phyloP scores from a whole-genome alignment of 2,888 invertebrate genomes.

The Apodemia duryi region DNA sequence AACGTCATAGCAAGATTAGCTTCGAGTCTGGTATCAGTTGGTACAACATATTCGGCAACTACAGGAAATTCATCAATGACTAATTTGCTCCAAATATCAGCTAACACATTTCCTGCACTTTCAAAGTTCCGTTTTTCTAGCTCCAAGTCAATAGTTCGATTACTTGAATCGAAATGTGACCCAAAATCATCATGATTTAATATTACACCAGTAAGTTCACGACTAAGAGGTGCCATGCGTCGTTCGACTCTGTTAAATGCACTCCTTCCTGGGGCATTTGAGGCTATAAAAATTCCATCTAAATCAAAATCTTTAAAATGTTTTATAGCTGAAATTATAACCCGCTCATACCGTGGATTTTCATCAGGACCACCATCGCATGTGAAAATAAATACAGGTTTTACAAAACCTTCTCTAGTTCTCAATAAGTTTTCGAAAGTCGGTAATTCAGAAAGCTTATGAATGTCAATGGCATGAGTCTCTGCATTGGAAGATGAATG shows the following conservation, averaged over 20 bases:
- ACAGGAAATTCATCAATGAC: slow-evolving; percentile 27
- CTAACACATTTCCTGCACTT: slow-evolving; percentile 19
- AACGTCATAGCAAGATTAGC: slow-evolving; percentile 23
- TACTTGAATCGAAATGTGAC: slow-evolving; percentile 22
- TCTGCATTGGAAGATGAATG: slow-evolving; percentile 17
- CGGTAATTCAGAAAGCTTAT: slow-evolving; percentile 4
- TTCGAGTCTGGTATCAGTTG: slow-evolving; percentile 24
- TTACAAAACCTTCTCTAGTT: not conserved
- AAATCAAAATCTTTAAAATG: slow-evolving; percentile 34
- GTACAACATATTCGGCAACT: slow-evolving; percentile 28
- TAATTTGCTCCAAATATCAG: slow-evolving; percentile 22
- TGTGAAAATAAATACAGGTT: not conserved
- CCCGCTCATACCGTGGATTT: slow-evolving; percentile 23
- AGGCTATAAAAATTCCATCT: slow-evolving; percentile 26
- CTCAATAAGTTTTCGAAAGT: slow-evolving; percentile 20
- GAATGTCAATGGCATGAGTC: slow-evolving; percentile 21
- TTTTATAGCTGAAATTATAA: slow-evolving; percentile 21
- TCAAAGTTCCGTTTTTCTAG: slow-evolving; percentile 24
- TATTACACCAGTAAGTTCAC: slow-evolving; percentile 20
- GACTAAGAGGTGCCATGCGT: slow-evolving; percentile 29
- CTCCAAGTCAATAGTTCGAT: slow-evolving; percentile 20
- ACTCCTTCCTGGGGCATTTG: slow-evolving; percentile 28
- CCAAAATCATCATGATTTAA: slow-evolving; percentile 18
- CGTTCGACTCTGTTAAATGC: slow-evolving; percentile 29
- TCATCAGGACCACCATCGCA: not conserved